Evolutionary conservation across 2,113 vertebrate genomes (phyloP).

Genomic region (Deroptyus accipitrinus): DNA sequence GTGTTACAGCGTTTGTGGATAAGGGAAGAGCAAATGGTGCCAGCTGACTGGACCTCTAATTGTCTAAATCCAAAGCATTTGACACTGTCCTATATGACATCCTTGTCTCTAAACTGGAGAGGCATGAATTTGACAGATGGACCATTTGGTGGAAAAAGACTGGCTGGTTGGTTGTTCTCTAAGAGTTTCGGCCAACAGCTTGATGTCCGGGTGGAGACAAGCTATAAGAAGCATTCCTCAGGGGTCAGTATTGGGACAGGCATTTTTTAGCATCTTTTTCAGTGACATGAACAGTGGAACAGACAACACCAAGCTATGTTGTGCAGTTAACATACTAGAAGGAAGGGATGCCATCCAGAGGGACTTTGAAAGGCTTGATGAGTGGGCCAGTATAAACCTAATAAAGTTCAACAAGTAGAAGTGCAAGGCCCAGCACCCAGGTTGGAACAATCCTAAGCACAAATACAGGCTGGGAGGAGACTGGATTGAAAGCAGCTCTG

Average conservation of each 20-base stretch:
- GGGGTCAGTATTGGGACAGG: neutral
- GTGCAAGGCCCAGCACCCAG: neutral
- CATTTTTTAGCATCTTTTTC: neutral
- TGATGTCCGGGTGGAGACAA: neutral
- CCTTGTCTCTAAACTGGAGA: neutral
- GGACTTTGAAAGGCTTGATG: neutral
- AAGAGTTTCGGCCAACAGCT: neutral
- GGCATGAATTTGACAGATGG: neutral
- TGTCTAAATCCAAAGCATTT: neutral
- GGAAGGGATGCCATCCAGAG: neutral
- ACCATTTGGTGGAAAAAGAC: neutral
- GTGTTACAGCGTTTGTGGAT: neutral
- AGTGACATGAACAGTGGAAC: neutral
- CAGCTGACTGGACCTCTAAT: neutral
- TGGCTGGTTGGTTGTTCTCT: neutral
- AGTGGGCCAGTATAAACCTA: neutral
- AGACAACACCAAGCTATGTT: neutral
- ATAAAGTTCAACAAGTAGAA: neutral
- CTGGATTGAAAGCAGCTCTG: neutral
- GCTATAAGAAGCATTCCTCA: neutral
- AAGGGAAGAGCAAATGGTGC: neutral
- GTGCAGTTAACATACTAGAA: neutral
- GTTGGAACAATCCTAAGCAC: neutral
- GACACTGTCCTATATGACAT: neutral
- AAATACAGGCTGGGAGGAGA: neutral